Conservation (phyloP, 2,888 invertebrate genomes). For the Stenodera caucasica region DNA sequence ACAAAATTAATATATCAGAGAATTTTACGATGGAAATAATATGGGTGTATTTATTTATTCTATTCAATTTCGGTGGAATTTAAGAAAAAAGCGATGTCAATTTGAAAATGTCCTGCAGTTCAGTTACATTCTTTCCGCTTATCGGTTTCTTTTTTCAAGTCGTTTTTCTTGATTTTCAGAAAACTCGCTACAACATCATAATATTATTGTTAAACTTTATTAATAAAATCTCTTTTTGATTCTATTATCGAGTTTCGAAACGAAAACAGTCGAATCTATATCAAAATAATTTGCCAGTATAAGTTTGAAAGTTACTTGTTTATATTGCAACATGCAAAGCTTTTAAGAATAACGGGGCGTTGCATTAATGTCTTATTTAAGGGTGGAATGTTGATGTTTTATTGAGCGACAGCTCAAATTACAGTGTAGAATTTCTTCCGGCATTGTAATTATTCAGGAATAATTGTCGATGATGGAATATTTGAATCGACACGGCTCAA, state of each 20-base stretch:
- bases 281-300: constrained; percentile 2
- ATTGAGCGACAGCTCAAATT: background rate
- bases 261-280: constrained; percentile 11
- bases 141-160: background rate
- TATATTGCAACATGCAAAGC: background rate
- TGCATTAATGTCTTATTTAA: background rate
- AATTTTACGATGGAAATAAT: constrained; percentile 11
- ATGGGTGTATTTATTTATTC: background rate
- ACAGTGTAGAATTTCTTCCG: background rate
- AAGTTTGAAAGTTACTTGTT: background rate
- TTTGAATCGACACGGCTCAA: no score
- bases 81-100: background rate
- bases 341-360: background rate
- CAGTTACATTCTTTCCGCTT: background rate
- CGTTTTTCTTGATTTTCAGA: background rate
- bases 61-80: background rate
- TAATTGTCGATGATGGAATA: no score
- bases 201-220: constrained; percentile 21
- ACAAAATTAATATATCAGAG: constrained; percentile 10
- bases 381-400: background rate
- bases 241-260: constrained; percentile 16
- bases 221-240: constrained; percentile 17
- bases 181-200: constrained; percentile 8
- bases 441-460: no score
- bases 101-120: background rate